Evolutionary conservation across 2,888 invertebrate genomes (phyloP), one percentile per base, ranked within the genome.

Genomic region (Phortica okadai): DNA sequence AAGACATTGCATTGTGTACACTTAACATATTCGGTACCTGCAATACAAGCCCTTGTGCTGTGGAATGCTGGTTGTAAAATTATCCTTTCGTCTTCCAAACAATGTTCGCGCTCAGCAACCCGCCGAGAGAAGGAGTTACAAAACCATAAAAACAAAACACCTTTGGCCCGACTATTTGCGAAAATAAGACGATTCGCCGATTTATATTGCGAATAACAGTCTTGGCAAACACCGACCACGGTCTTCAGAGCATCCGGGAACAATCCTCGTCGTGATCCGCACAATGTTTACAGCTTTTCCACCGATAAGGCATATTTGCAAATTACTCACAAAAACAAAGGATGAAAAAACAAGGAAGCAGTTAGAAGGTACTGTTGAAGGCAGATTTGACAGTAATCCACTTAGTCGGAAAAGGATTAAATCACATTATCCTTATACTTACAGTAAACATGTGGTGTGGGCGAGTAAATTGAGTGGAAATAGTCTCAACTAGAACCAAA

Each of bases 341-440:
- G 56, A 10, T 50, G 66, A 54, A 14, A 8, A 33, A 42, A 50
- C 50, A 25, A 50, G 33, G 25, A 66, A 14, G n/a, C 4, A 4
- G 45, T n/a, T 50, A 6, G 14, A 41, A 8, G 56, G 64, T 45
- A 72, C 77, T 77, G 79, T 7, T 8, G 21, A 62, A 25, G 10
- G 10, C 10, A 62, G 6, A 62, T 25, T n/a, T n/a, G 11, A 50
- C 76, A 72, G 76, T 78, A 83, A 85, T 84, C 83, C 86, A 82
- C 83, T 89, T 86, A 88, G 81, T 82, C 82, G 84, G 85, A 88
- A 86, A 90, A 81, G 87, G 85, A 90, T 90, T 90, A 86, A 80
- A 83, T 82, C 80, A 80, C 83, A 89, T 90, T 89, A 90, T 89
- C 87, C 86, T 90, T 84, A 90, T 90, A 87, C 88, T 82, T 84